Conservation (phyloP, 92 coral and sea anemone genomes). For the Muricea muricata region DNA sequence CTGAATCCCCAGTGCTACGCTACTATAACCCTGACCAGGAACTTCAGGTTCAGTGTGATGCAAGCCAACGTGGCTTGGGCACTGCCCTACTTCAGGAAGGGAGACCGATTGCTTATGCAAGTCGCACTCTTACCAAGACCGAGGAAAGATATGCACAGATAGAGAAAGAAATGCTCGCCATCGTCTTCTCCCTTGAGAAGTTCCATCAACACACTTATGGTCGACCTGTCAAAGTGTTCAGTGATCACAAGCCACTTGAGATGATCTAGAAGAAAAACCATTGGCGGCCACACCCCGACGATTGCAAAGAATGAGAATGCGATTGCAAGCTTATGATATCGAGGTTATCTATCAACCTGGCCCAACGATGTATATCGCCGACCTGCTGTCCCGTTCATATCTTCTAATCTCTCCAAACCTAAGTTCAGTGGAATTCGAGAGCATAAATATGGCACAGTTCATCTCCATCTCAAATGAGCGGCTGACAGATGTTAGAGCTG, state of each 20-base stretch:
- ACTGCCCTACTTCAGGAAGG: slow-evolving; percentile 20
- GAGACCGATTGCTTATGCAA: slow-evolving; percentile 28
- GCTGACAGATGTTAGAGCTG: slow-evolving; percentile 1
- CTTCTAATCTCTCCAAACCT: too few species aligned
- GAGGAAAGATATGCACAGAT: slow-evolving; percentile 46
- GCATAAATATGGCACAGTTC: too few species aligned
- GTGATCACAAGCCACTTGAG: slow-evolving; percentile 55
- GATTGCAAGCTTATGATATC: too few species aligned
- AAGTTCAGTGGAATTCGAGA: too few species aligned
- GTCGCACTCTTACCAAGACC: slow-evolving; percentile 34
- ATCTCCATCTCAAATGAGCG: slow-evolving; percentile 9
- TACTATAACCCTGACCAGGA: slow-evolving; percentile 40
- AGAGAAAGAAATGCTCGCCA: slow-evolving; percentile 40
- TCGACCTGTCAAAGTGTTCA: too few species aligned
- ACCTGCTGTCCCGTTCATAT: too few species aligned
- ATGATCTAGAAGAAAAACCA: too few species aligned
- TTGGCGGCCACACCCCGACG: too few species aligned
- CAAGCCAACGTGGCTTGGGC: slow-evolving; percentile 51
- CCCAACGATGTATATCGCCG: too few species aligned
- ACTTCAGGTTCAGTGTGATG: slow-evolving; percentile 42
- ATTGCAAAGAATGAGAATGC: too few species aligned
- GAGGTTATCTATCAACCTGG: too few species aligned
- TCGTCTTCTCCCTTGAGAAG: slow-evolving; percentile 48
- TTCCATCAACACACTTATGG: slow-evolving; percentile 41
- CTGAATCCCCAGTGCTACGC: slow-evolving; percentile 39